phyloP scores from a whole-genome alignment of 2,888 invertebrate genomes.

The Mythimna loreyi region DNA sequence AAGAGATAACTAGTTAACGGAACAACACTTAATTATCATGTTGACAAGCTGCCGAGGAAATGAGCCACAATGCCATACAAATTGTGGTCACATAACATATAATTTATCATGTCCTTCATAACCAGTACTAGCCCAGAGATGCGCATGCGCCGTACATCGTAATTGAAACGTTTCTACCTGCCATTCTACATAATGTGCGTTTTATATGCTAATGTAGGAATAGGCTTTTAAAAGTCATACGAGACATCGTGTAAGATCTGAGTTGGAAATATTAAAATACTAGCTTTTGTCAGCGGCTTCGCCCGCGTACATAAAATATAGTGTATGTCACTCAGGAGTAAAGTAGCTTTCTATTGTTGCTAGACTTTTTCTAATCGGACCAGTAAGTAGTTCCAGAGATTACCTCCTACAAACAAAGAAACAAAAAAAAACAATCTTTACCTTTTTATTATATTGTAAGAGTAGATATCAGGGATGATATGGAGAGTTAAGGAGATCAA shows the following conservation, averaged over 20 bases:
- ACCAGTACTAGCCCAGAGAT: slow-evolving; percentile 36
- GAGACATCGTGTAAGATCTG: background rate
- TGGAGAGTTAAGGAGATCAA: background rate
- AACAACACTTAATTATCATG: slow-evolving; percentile 12
- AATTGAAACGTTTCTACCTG: slow-evolving; percentile 27
- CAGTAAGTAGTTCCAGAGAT: too few relatives aligned
- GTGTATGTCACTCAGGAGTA: too few relatives aligned
- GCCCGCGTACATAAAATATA: too few relatives aligned
- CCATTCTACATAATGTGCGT: slow-evolving; percentile 5
- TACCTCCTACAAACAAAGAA: too few relatives aligned
- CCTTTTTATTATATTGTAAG: too few relatives aligned
- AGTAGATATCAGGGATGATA: too few relatives aligned
- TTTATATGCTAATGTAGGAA: slow-evolving; percentile 13
- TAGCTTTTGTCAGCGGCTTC: too few relatives aligned
- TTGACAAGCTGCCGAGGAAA: slow-evolving; percentile 31
- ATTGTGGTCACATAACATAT: slow-evolving; percentile 43
- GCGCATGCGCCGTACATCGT: slow-evolving; percentile 40
- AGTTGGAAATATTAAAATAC: background rate
- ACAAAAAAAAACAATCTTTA: too few relatives aligned
- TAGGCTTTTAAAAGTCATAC: slow-evolving; percentile 1
- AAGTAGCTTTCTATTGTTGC: too few relatives aligned
- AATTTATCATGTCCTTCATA: slow-evolving; percentile 41
- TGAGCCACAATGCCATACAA: slow-evolving; percentile 43
- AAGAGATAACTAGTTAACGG: slow-evolving; percentile 26
- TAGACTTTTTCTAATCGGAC: too few relatives aligned